Conservation (phyloP, 2,113 vertebrate species). For the Scopus umbretta region DNA sequence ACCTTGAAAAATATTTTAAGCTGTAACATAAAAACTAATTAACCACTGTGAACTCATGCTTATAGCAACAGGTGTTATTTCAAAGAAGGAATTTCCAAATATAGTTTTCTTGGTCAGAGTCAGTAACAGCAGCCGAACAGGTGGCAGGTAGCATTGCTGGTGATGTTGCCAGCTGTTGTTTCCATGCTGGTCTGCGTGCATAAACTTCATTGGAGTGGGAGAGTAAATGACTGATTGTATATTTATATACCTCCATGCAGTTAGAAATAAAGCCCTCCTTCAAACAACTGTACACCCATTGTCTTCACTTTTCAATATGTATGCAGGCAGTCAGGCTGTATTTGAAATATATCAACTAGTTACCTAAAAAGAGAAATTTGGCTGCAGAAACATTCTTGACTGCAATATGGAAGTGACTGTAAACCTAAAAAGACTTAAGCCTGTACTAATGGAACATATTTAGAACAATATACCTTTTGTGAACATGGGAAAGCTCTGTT, state of each 20-base stretch:
- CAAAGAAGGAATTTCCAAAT: neutral
- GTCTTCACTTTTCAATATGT: accelerated
- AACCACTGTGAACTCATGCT: neutral
- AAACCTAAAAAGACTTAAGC: neutral
- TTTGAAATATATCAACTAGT: neutral
- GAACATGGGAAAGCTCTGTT: neutral
- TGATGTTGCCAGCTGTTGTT: neutral
- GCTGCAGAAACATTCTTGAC: neutral
- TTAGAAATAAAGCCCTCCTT: neutral
- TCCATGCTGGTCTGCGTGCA: neutral
- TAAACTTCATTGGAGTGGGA: neutral
- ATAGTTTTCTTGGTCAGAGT: neutral
- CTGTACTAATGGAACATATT: neutral
- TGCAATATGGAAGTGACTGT: neutral
- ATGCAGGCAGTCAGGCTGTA: neutral
- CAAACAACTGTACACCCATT: neutral
- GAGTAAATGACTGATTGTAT: neutral
- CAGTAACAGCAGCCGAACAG: neutral
- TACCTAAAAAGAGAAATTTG: neutral
- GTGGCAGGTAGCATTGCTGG: neutral
- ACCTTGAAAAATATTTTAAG: neutral
- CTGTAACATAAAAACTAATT: neutral
- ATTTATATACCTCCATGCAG: neutral
- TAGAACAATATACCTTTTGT: neutral
- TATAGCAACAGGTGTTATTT: neutral